These are phyloP conservation scores for Lateolabrax maculatus DNA, from an alignment of 2,797 vertebrate genomes.

Conservation along the genomic window DNA sequence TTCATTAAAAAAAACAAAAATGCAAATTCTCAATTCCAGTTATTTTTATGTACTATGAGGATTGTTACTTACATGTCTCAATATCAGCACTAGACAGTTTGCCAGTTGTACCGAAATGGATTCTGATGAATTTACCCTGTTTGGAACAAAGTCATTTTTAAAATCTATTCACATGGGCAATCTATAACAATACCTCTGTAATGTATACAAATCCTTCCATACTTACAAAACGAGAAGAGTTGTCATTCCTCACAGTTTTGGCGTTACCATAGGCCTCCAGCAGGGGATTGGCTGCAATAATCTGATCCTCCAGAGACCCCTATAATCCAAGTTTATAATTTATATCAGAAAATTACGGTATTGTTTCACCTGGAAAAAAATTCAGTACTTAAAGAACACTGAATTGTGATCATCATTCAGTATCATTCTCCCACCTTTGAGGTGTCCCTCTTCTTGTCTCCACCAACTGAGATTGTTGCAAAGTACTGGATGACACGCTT, in stretches of 20 bases:
- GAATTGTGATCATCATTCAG: neutral
- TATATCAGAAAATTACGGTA: neutral
- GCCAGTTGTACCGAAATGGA: constrained; percentile 82
- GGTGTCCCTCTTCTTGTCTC: constrained; percentile 68
- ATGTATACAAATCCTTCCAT: neutral
- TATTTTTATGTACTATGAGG: neutral
- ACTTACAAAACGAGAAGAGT: constrained; percentile 93
- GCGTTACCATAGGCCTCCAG: constrained; percentile 93
- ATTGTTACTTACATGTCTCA: constrained; percentile 89
- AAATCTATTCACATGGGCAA: neutral
- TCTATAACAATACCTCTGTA: neutral
- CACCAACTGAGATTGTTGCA: constrained; percentile 80
- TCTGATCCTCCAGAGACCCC: constrained; percentile 90
- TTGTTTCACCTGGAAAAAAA: neutral
- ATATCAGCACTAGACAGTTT: constrained; percentile 93
- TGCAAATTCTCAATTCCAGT: neutral
- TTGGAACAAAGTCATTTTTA: constrained; percentile 7
- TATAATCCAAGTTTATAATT: constrained; percentile 42
- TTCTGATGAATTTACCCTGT: constrained; percentile 89
- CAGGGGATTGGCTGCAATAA: constrained; percentile 89
- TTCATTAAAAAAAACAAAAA: too few relatives aligned
- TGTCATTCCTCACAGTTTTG: constrained; percentile 94
- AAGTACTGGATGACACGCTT: constrained; percentile 89
- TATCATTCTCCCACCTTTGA: constrained; percentile 37
- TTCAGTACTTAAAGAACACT: neutral